Percentiles rank a stretch among this genome's conserved stretches.
Evolutionary conservation across 30 jellyfish, hydroid and myxozoan genomes (phyloP).

Genomic region (Phacellophora camtschatica): DNA sequence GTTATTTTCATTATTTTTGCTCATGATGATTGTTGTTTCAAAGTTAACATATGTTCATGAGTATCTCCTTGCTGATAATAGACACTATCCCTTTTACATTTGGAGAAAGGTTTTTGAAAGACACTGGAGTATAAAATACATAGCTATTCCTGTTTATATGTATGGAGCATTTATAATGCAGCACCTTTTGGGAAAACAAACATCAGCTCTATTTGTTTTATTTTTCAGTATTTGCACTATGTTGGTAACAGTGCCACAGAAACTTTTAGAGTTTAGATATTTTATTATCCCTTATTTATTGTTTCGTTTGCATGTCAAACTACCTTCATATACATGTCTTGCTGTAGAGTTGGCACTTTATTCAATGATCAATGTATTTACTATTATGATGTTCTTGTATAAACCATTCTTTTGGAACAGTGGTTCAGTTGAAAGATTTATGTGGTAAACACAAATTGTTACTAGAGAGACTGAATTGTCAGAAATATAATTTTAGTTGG

Average conservation of each 20-base stretch:
- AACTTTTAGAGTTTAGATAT: conserved; percentile 86
- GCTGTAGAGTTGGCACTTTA: conserved; percentile 59
- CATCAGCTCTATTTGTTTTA: conserved; percentile 52
- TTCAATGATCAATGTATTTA: conserved; percentile 44
- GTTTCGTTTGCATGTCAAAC: conserved; percentile 54
- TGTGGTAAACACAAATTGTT: conserved; percentile 63
- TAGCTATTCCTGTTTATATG: conserved; percentile 62
- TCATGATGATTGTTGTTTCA: conserved; percentile 2
- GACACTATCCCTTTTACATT: conserved; percentile 88
- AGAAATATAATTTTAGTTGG: no score
- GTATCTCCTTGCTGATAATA: conserved; percentile 90
- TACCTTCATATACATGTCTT: conserved; percentile 39
- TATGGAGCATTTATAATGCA: conserved; percentile 18
- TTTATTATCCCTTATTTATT: conserved; percentile 79
- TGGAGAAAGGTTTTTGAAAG: conserved; percentile 79
- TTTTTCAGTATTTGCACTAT: conserved; percentile 19
- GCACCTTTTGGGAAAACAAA: not conserved
- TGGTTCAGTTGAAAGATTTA: conserved; percentile 66
- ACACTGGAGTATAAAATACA: conserved; percentile 67
- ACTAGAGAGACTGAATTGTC: no score
- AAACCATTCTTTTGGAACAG: conserved; percentile 87
- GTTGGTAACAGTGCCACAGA: conserved; percentile 88
- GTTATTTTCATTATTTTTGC: not conserved
- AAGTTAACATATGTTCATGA: conserved; percentile 75
- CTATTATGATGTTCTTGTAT: conserved; percentile 65